Percentiles rank a stretch among this genome's conserved stretches.
These are phyloP conservation scores for Cardinalis cardinalis DNA, from an alignment of 2,113 vertebrate genomes.

Conservation along the genomic window DNA sequence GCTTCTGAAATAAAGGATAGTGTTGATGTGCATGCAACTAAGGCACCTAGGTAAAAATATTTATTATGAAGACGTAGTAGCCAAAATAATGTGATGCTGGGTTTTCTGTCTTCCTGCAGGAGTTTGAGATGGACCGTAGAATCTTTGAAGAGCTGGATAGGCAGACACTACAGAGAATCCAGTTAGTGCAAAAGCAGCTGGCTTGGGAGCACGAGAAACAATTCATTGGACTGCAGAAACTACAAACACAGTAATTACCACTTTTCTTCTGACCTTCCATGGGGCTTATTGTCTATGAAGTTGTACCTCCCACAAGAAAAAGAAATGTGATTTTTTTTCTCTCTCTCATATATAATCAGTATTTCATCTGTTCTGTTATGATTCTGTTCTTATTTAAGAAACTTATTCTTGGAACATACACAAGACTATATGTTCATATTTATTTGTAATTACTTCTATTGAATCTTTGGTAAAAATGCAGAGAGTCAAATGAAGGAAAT, in stretches of 20 bases:
- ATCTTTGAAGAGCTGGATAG: conserved; percentile 77
- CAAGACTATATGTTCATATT: neutral
- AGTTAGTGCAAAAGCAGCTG: conserved; percentile 77
- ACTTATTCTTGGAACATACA: neutral
- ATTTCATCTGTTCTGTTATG: neutral
- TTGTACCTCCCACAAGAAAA: neutral
- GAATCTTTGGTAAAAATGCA: neutral
- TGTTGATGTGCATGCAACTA: neutral
- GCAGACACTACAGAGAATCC: conserved; percentile 69
- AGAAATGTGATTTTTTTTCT: neutral
- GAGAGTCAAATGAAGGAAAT: neutral
- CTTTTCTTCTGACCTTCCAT: neutral
- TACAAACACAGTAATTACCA: conserved; percentile 75
- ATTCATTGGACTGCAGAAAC: conserved; percentile 76
- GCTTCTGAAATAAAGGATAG: neutral
- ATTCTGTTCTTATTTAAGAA: neutral
- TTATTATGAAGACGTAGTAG: neutral
- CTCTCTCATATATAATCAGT: neutral
- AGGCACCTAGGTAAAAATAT: neutral
- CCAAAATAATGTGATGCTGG: neutral
- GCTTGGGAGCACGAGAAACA: conserved; percentile 84
- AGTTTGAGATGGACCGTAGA: conserved; percentile 76
- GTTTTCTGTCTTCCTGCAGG: conserved; percentile 66
- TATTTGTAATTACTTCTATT: neutral
- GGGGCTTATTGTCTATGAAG: neutral